Base-by-base conservation (phyloP, 2,888 invertebrate genomes). In the Candidula unifasciata region DNA sequence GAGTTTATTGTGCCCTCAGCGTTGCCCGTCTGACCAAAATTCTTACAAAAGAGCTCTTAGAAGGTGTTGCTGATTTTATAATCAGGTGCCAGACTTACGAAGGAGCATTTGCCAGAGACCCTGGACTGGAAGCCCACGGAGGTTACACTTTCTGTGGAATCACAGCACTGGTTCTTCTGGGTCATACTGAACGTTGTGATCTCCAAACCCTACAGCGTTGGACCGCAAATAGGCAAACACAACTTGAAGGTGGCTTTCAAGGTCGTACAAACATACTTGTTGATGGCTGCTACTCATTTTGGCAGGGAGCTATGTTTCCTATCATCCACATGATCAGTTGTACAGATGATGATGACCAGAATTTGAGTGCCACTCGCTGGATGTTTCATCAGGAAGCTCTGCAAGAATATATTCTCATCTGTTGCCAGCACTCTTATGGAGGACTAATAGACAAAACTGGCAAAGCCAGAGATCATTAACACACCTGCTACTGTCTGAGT, bases 71-170 rank as follows among this genome's bases (percentile, higher is more conserved):
- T 0, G 96, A 97, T 91, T 99, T 99, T 99, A 96, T 99, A 90
- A 95, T 96, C 54, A 95, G 95, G 95, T 99, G 99, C 94, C 99
- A 99, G 94, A 98, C 98, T 0, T 99, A 99, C 94, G 99, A 99
- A 94, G 99, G 99, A 71, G 99, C 99, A 0, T 99, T 99, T 95
- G 97, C 97, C 66, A 99, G 98, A 0, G 96, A 95, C 88, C 97
- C 97, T 0, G 97, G 97, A 16, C 96, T 97, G 95, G 99, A 99
- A 94, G 99, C 99, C 10, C 99, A 99, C 94, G 99, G 99, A 2
- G 99, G 99, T n/a, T 99, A 99, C 94, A 96, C 99, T 0, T 99
- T 97, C 94, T 99, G 99, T 95, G 99, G 97, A 0, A 95, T 99
- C 87, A 98, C 99, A 81, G 96, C 97, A 0, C 95, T 99, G 73